Conservation (phyloP, 1,140 invertebrate genomes). For the Pseudomyrmex dendroicus region DNA sequence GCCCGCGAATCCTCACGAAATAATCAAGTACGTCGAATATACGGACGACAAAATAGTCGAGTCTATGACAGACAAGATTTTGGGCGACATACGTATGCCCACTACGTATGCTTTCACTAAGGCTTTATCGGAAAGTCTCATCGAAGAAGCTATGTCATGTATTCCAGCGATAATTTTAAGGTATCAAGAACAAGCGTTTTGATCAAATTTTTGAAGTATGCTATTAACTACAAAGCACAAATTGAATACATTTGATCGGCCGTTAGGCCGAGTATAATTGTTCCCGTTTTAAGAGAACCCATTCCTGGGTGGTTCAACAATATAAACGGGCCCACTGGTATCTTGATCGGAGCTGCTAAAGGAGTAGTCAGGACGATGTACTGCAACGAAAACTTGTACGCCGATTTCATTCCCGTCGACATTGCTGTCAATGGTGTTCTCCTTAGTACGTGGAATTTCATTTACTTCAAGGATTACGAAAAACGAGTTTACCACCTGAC, state of each 20-base stretch:
- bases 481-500: slow-evolving; percentile 90
- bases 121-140: slow-evolving; percentile 92
- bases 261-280: slow-evolving; percentile 86
- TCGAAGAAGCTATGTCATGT: slow-evolving; percentile 89
- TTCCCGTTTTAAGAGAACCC: slow-evolving; percentile 92
- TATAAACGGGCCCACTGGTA: slow-evolving; percentile 94
- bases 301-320: slow-evolving; percentile 97
- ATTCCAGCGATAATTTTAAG: slow-evolving; percentile 95
- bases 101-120: slow-evolving; percentile 89
- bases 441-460: slow-evolving; percentile 87
- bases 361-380: slow-evolving; percentile 94
- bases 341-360: slow-evolving; percentile 92
- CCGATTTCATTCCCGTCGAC: slow-evolving; percentile 95
- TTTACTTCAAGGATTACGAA: slow-evolving; percentile 79
- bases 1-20: slow-evolving; percentile 94
- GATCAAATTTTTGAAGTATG: not conserved
- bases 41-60: slow-evolving; percentile 92
- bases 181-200: slow-evolving; percentile 81
- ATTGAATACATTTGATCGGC: not conserved
- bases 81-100: slow-evolving; percentile 94
- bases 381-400: slow-evolving; percentile 90
- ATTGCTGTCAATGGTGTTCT: slow-evolving; percentile 90
- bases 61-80: slow-evolving; percentile 90
- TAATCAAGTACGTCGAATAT: slow-evolving; percentile 95
- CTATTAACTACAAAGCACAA: not conserved